Conservation (phyloP, 2,888 invertebrate genomes). For the Amorpha juglandis region DNA sequence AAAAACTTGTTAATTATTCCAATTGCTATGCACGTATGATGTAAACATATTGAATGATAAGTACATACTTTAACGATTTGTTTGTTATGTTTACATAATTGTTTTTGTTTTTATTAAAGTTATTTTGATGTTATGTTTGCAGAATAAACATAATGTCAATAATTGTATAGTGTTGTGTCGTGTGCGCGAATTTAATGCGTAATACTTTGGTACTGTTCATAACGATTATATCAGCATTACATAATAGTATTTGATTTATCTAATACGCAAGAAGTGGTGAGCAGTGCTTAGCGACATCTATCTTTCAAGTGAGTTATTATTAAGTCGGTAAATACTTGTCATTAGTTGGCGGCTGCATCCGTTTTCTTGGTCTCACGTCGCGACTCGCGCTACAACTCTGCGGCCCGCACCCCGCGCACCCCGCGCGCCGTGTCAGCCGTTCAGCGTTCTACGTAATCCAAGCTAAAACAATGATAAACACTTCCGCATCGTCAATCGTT, state of each 20-base stretch:
- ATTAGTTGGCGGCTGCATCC: slow-evolving; percentile 53
- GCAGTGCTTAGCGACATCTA: slow-evolving; percentile 33
- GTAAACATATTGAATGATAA: not conserved
- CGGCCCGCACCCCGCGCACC: slow-evolving; percentile 35
- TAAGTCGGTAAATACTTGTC: slow-evolving; percentile 43
- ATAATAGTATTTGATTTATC: slow-evolving; percentile 25
- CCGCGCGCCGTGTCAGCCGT: slow-evolving; percentile 37
- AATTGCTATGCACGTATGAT: slow-evolving; percentile 1
- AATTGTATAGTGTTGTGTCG: not conserved
- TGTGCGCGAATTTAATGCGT: not conserved
- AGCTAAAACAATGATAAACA: slow-evolving; percentile 72
- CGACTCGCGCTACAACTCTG: slow-evolving; percentile 34
- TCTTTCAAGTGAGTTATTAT: slow-evolving; percentile 39
- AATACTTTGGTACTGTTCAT: not conserved
- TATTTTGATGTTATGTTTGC: not conserved
- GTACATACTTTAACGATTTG: not conserved
- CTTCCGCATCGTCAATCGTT: slow-evolving; percentile 76
- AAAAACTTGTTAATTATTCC: slow-evolving; percentile 5
- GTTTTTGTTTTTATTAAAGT: slow-evolving; percentile 6
- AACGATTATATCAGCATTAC: slow-evolving; percentile 14
- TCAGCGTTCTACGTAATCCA: slow-evolving; percentile 59
- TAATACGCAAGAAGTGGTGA: slow-evolving; percentile 25
- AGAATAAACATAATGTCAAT: not conserved
- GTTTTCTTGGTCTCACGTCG: slow-evolving; percentile 46
- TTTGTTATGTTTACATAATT: not conserved